Evolutionary conservation across 2,113 vertebrate genomes (phyloP).

Genomic region (Trachemys scripta): DNA sequence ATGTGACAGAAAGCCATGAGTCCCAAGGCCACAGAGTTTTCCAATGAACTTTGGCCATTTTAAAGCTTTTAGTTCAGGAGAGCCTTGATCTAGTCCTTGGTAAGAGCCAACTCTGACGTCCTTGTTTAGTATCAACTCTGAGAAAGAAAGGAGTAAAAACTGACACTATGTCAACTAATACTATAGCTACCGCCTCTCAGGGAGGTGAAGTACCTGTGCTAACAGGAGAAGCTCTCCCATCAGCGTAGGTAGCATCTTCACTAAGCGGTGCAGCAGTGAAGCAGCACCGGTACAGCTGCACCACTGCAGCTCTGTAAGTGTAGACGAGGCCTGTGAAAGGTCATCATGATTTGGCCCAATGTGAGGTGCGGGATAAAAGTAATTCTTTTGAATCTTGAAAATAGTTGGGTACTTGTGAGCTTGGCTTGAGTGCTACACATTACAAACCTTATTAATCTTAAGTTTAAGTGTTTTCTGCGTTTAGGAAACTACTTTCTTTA

Average conservation of each 20-base stretch:
- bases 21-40: background rate
- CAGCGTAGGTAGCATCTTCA: background rate
- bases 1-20: background rate
- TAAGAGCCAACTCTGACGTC: background rate
- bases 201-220: too few relatives aligned
- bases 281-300: background rate
- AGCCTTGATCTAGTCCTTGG: background rate
- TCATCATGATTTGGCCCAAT: background rate
- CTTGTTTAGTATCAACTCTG: background rate
- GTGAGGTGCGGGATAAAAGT: slow-evolving; percentile 7
- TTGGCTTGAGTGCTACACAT: background rate
- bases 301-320: too few relatives aligned
- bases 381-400: background rate
- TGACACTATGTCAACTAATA: too few relatives aligned
- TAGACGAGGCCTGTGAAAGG: background rate
- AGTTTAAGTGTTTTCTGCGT: background rate
- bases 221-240: background rate
- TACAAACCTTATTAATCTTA: background rate
- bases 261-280: background rate
- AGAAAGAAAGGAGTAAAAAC: background rate
- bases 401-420: background rate
- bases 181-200: too few relatives aligned
- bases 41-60: background rate
- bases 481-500: background rate
- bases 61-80: background rate